Evolutionary conservation across 2,888 invertebrate genomes (phyloP).

Genomic region (Harpagoxenus sublaevis): DNA sequence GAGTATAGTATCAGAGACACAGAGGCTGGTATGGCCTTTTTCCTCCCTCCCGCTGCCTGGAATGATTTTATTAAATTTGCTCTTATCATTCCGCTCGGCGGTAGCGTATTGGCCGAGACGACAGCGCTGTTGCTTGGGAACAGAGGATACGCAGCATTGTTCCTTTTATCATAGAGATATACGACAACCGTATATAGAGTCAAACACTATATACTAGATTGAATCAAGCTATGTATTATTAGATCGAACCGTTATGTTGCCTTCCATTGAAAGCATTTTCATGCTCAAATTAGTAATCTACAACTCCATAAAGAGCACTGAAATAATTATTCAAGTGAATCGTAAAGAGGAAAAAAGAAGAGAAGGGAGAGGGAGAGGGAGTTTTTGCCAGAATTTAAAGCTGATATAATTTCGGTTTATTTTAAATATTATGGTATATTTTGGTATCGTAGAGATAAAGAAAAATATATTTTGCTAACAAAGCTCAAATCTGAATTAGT

Average conservation of each 20-base stretch:
- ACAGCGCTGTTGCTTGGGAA: slow-evolving; percentile 42
- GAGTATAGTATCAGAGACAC: slow-evolving; percentile 62
- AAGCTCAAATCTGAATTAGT: background rate
- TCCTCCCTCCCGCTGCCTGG: slow-evolving; percentile 30
- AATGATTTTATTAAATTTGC: slow-evolving; percentile 80
- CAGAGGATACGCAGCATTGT: slow-evolving; percentile 29
- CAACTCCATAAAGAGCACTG: background rate
- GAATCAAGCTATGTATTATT: background rate
- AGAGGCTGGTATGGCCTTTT: slow-evolving; percentile 47
- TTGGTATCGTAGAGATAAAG: too few relatives aligned
- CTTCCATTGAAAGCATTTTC: background rate
- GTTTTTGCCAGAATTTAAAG: background rate
- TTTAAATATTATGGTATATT: background rate
- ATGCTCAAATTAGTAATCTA: background rate
- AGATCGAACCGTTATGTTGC: slow-evolving; percentile 3
- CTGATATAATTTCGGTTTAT: background rate
- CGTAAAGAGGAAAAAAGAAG: background rate
- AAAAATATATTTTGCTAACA: background rate
- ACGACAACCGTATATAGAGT: slow-evolving; percentile 34
- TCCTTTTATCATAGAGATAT: slow-evolving; percentile 37
- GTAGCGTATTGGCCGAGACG: slow-evolving; percentile 54
- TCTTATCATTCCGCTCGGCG: slow-evolving; percentile 69
- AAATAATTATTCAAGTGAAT: slow-evolving; percentile 8
- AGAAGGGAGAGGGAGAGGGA: background rate
- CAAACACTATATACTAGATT: background rate